Evolutionary conservation across 2,797 vertebrate species (phyloP), one percentile per base, ranked within the genome.

Genomic region (Sparidentex hasta): DNA sequence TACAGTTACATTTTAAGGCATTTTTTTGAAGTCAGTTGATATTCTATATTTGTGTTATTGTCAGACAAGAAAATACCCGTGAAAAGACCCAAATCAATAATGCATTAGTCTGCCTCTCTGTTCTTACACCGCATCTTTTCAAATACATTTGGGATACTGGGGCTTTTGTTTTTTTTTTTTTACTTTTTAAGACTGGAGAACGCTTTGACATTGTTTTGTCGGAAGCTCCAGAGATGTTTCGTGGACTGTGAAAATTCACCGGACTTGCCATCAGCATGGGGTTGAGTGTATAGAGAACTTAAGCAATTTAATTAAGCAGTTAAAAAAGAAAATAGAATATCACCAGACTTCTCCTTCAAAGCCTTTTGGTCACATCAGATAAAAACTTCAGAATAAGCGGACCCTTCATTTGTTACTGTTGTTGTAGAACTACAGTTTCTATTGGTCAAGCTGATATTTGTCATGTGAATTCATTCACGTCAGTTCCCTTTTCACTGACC

Each of bases 401-500:
- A 2, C 54, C 12, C n/a, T n/a, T 38, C 3, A 7, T 3, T 61
- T 59, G 21, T 25, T 57, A 23, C 11, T 20, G 5, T 17, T 70
- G 1, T 29, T 11, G 9, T 44, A 11, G 44, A 68, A 21, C 50
- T n/a, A n/a, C 17, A 29, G 29, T 50, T 52, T 43, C 7, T 58
- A 11, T n/a, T 55, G 13, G 27, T 47, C 56, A 46, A 25, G 52
- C 46, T 59, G 25, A 11, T 12, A 44, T 18, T 43, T 43, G 17
- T 48, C 50, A 41, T 41, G 21, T 71, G 44, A 57, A 33, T 64
- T 5, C 3, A 17, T 51, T 56, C 6, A 70, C 16, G 11, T 55
- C n/a, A 43, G 29, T n/a, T 76, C 27, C 74, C 14, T 74, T 65
- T 46, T 61, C 23, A 68, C 55, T 52, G 29, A 68, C 43, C 21